A percentile compares a stretch with the other conserved stretches of the same genome.
Evolutionary conservation across 2,797 vertebrate genomes (phyloP).

Genomic region (Chrosomus eos): DNA sequence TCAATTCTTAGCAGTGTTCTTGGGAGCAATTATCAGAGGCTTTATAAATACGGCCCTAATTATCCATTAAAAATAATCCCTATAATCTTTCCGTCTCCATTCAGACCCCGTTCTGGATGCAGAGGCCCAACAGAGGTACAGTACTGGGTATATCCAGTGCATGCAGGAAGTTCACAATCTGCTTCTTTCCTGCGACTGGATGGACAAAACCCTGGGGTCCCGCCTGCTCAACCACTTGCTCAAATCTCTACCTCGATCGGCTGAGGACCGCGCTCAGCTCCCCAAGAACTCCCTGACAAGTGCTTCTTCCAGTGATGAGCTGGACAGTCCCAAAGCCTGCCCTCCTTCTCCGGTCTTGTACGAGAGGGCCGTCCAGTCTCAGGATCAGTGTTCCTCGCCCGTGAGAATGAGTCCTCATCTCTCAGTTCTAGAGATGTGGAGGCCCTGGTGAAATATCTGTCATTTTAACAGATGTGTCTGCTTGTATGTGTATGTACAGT

Average conservation of each 20-base stretch:
- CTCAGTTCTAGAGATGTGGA: slow-evolving; percentile 87
- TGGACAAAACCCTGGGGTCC: slow-evolving; percentile 88
- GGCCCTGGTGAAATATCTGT: slow-evolving; percentile 83
- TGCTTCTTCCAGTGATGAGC: slow-evolving; percentile 38
- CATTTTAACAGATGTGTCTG: slow-evolving; percentile 26
- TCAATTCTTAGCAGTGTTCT: too few species aligned
- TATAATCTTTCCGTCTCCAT: not conserved
- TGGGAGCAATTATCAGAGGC: too few species aligned
- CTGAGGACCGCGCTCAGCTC: slow-evolving; percentile 63
- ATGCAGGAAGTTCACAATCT: slow-evolving; percentile 92
- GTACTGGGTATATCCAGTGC: slow-evolving; percentile 91
- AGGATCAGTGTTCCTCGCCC: slow-evolving; percentile 44
- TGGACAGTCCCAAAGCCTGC: slow-evolving; percentile 56
- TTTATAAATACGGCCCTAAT: not conserved
- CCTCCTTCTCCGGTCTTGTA: slow-evolving; percentile 46
- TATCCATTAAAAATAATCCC: not conserved
- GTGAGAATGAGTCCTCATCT: slow-evolving; percentile 50
- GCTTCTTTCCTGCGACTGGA: slow-evolving; percentile 89
- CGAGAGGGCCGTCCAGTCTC: slow-evolving; percentile 61
- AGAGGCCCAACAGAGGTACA: slow-evolving; percentile 87
- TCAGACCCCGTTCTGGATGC: slow-evolving; percentile 76
- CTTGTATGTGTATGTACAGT: not conserved
- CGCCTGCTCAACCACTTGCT: slow-evolving; percentile 87
- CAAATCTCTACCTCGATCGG: slow-evolving; percentile 83
- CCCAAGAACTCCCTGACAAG: slow-evolving; percentile 50